A percentile compares a stretch with the other conserved stretches of the same genome.
Conservation (phyloP, 1,140 invertebrate species). For the Heliconius congener region DNA sequence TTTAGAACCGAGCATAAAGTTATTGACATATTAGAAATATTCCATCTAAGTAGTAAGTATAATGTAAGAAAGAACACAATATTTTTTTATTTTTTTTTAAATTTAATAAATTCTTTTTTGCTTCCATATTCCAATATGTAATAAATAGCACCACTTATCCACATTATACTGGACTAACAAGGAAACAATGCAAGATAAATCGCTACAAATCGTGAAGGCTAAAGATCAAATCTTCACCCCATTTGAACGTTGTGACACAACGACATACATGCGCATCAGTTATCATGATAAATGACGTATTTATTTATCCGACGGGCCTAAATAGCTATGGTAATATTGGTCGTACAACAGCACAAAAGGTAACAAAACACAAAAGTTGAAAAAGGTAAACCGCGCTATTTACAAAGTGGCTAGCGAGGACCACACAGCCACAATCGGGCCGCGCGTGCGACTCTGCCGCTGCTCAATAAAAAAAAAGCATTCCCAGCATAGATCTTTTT, state of each 20-base stretch:
- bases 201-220: conserved; percentile 64
- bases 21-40: background rate
- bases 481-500: conserved; percentile 79
- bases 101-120: background rate
- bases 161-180: conserved; percentile 41
- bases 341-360: conserved; percentile 81
- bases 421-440: conserved; percentile 80
- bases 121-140: conserved; percentile 15
- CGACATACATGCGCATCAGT: conserved; percentile 73
- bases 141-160: conserved; percentile 37
- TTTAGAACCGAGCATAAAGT: background rate
- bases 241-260: conserved; percentile 62
- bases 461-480: conserved; percentile 66
- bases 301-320: conserved; percentile 81
- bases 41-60: no score
- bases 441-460: conserved; percentile 78
- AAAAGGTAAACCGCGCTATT: conserved; percentile 82
- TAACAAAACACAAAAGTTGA: conserved; percentile 82
- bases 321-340: conserved; percentile 82
- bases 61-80: background rate
- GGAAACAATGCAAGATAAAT: conserved; percentile 71
- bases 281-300: conserved; percentile 82
- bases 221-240: conserved; percentile 74
- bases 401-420: conserved; percentile 81
- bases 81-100: background rate